Evolutionary conservation across 1,140 invertebrate species (phyloP), one percentile per base, ranked within the genome.

Genomic region (Drosophila bifasciata): DNA sequence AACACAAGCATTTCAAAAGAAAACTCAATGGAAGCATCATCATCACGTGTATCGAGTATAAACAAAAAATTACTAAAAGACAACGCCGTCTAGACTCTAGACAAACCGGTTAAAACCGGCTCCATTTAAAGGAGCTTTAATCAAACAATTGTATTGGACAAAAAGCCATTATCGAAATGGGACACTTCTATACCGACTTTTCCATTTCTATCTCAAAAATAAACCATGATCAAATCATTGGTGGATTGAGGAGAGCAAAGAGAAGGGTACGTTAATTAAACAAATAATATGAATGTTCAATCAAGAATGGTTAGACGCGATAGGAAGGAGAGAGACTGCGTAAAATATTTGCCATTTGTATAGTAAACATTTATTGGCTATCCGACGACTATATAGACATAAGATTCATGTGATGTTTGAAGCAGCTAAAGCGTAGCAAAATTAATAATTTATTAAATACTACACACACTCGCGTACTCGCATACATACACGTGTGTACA

Each of bases 361-460:
- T 77, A 77, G 77, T 52, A 70, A 69, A 70, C 67, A 83, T 66
- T 32, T 68, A 76, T 75, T 67, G 58, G 66, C 63, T 44, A 11
- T 32, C 21, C 17, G 28, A 52, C 40, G 64, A 39, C 64, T 58
- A 53, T 60, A 84, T 79, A 85, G 78, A 76, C 80, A 5, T 36
- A 9, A 36, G 71, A 85, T 61, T 70, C 66, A 79, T 79, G 79
- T 84, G 80, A 84, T 79, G 80, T 59, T 67, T 70, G 59, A 49
- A 56, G 32, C 64, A 53, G 55, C 75, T 62, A 72, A 50, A 72
- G 43, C 69, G 71, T 60, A 76, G 76, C 57, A 79, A 85, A 79
- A 76, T 85, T 84, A 84, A 84, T 84, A 84, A 84, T 85, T 84
- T 84, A 84, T 84, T 84, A 85, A 84, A 85, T 85, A 78, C 74